Conservation (phyloP, 2,113 vertebrate species). For the Lepidiolamprologus cunningtoni region DNA sequence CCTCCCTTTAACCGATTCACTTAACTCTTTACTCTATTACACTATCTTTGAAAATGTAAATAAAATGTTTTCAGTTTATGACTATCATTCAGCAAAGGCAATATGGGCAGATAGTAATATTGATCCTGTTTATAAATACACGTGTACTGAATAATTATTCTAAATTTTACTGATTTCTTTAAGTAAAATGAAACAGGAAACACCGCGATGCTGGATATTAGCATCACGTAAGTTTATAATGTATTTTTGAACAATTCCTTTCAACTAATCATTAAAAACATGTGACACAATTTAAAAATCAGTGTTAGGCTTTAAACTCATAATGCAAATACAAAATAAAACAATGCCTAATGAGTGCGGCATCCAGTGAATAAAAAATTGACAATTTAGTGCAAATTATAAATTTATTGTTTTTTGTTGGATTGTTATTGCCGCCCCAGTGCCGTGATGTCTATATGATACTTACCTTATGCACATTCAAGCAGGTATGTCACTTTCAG, state of each 20-base stretch:
- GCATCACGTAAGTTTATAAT: accelerated
- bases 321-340: neutral
- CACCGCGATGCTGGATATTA: neutral
- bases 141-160: accelerated
- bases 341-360: accelerated
- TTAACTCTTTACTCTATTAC: neutral
- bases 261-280: neutral
- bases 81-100: neutral
- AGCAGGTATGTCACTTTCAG: neutral
- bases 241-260: neutral
- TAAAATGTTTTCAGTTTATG: neutral
- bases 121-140: accelerated
- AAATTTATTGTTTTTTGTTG: accelerated
- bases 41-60: neutral
- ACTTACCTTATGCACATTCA: neutral
- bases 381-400: neutral
- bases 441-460: neutral
- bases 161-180: accelerated
- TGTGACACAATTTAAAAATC: neutral
- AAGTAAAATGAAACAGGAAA: neutral
- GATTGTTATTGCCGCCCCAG: neutral
- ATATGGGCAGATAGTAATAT: accelerated
- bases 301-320: accelerated
- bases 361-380: neutral
- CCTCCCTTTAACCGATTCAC: neutral